These are phyloP conservation scores for Platyrinchus mystaceus DNA, from an alignment of 2,797 vertebrate species.

Conservation along the genomic window DNA sequence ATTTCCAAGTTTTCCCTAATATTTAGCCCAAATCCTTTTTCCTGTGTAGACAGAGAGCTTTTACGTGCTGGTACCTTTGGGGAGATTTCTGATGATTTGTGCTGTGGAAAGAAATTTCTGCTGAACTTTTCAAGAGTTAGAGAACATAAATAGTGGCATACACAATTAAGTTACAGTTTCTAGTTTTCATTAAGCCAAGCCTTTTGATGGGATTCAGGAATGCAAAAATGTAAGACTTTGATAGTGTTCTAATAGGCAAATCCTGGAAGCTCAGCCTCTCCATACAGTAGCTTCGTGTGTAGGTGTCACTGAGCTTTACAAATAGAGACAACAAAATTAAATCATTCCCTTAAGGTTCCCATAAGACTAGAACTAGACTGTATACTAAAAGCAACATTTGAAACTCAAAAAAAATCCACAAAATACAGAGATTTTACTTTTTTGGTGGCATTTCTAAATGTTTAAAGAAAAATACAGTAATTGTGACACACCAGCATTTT, in stretches of 20 bases:
- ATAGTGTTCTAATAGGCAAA: neutral
- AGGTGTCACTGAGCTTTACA: neutral
- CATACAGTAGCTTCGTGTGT: neutral
- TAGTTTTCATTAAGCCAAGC: neutral
- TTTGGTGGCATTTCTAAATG: neutral
- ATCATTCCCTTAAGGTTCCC: neutral
- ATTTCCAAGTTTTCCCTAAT: neutral
- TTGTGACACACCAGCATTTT: neutral
- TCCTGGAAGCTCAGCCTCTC: neutral
- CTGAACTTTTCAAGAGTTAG: neutral
- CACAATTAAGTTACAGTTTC: neutral
- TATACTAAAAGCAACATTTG: neutral
- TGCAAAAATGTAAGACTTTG: neutral
- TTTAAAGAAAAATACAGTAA: neutral
- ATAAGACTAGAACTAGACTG: neutral
- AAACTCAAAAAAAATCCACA: neutral
- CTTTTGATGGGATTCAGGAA: neutral
- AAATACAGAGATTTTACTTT: neutral
- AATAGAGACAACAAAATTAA: neutral
- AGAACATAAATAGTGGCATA: neutral
- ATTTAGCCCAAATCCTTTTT: neutral
- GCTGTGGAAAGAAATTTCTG: neutral
- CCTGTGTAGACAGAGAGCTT: neutral
- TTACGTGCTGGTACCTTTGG: neutral
- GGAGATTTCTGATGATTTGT: neutral